Evolutionary conservation across 2,888 invertebrate genomes (phyloP).

Genomic region (Hemaris fuciformis): DNA sequence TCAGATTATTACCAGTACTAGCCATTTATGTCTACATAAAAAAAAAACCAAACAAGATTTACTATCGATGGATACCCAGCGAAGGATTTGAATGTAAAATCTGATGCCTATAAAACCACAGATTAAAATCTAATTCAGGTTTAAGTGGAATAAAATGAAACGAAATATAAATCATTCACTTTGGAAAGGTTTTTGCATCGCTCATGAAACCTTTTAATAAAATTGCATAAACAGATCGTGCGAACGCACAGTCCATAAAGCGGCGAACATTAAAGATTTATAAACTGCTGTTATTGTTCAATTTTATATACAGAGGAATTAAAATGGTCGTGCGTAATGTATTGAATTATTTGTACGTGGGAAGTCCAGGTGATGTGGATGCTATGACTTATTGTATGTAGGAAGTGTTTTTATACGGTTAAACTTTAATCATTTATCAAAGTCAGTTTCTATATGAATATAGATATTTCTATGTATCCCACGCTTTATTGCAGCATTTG

Average conservation of each 20-base stretch:
- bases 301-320: not conserved
- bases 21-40: too few species aligned
- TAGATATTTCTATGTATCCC: not conserved
- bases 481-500: not conserved
- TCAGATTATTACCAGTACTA: too few species aligned
- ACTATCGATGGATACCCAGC: too few species aligned
- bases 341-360: conserved; percentile 4
- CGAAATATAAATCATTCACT: too few species aligned
- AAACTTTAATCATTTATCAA: not conserved
- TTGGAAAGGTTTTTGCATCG: not conserved
- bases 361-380: not conserved
- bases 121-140: not conserved
- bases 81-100: too few species aligned
- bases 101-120: too few species aligned
- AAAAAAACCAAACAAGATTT: too few species aligned
- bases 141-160: not conserved
- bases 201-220: not conserved
- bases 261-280: not conserved
- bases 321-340: not conserved
- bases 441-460: not conserved
- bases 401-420: not conserved
- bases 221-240: not conserved
- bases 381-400: not conserved
- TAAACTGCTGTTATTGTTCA: not conserved
- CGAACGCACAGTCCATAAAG: not conserved